Base-by-base conservation (phyloP, 2,797 vertebrate genomes). In the Micropoecilia bifurca region DNA sequence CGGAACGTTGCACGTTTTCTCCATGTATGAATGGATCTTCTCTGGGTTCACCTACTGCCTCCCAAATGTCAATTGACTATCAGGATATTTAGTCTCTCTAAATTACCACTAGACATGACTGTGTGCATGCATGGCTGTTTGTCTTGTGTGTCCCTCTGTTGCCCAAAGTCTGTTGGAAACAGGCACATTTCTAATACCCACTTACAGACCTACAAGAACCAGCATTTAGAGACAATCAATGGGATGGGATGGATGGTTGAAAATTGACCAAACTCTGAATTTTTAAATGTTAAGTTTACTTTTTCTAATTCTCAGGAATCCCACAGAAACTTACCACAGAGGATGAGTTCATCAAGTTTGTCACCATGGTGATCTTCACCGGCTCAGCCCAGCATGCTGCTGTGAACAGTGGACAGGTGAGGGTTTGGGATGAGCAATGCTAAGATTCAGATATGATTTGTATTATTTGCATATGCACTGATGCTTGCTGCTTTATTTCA, bases 301-400 rank as follows among this genome's bases (percentile, higher is more conserved):
- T 3, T 53, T 12, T 69, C 63, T 66, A 66, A 30, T 77, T 75
- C 3, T 53, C 59, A 93, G 93, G 90, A 75, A 88, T 93, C 66
- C 91, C 94, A 1, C 47, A 83, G 30, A 73, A 3, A 39, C 88
- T 94, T 2, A 63, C 4, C n/a, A 81, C 77, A 0, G 48, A 92
- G 76, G 22, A 8, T 22, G 85, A 90, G 46, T 47, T 93, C 74
- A 46, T 91, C 36, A 90, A 89, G 78, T 94, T 93, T 81, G 77
- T 92, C 74, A 92, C 93, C 79, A 92, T 94, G 93, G 90, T 90
- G 81, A 91, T 94, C 28, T 94, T 94, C 79, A 93, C 88, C 0
- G 71, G 75, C 76, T 92, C 93, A 33, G 77, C 0, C 63, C 89
- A 94, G 69, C 93, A 93, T 74, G 48, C 88, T 8, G 87, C 93